These are phyloP conservation scores for Drosophila nigromelanica DNA, from an alignment of 1,140 invertebrate species.

Conservation along the genomic window DNA sequence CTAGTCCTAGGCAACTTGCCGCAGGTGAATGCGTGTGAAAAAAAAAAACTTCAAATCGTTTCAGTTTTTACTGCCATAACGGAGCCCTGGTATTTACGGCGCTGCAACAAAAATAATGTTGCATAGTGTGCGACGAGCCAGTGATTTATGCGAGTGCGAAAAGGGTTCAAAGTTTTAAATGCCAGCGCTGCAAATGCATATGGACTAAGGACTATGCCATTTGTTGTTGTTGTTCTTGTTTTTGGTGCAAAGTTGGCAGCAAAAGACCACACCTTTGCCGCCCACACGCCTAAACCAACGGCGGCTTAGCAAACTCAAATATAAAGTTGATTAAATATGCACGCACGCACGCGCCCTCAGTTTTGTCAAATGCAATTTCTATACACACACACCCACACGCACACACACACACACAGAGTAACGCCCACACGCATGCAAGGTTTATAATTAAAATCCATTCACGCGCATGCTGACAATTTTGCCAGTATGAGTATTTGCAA, in stretches of 20 bases:
- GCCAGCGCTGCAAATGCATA: slow-evolving; percentile 42
- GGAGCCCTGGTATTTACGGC: slow-evolving; percentile 44
- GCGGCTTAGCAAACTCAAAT: slow-evolving; percentile 28
- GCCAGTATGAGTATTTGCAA: slow-evolving; percentile 1
- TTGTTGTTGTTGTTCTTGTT: neutral
- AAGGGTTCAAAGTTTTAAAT: slow-evolving; percentile 54
- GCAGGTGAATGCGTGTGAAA: slow-evolving; percentile 38
- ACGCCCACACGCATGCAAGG: neutral
- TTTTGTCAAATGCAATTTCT: slow-evolving; percentile 49
- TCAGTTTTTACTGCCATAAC: slow-evolving; percentile 57
- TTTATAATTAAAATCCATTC: slow-evolving; percentile 42
- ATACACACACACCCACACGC: slow-evolving; percentile 14
- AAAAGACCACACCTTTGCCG: neutral
- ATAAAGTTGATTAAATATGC: slow-evolving; percentile 52
- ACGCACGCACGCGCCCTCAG: slow-evolving; percentile 35
- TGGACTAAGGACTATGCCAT: slow-evolving; percentile 4
- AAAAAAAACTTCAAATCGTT: slow-evolving; percentile 40
- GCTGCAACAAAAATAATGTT: slow-evolving; percentile 55
- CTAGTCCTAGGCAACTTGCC: slow-evolving; percentile 19
- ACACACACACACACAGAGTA: neutral
- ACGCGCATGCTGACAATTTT: neutral
- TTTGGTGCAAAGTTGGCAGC: slow-evolving; percentile 18
- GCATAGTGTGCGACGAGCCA: slow-evolving; percentile 43
- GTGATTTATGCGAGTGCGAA: slow-evolving; percentile 54
- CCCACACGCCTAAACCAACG: slow-evolving; percentile 13